Base-by-base conservation (phyloP, 2,888 invertebrate genomes). In the Bimastos eiseni region DNA sequence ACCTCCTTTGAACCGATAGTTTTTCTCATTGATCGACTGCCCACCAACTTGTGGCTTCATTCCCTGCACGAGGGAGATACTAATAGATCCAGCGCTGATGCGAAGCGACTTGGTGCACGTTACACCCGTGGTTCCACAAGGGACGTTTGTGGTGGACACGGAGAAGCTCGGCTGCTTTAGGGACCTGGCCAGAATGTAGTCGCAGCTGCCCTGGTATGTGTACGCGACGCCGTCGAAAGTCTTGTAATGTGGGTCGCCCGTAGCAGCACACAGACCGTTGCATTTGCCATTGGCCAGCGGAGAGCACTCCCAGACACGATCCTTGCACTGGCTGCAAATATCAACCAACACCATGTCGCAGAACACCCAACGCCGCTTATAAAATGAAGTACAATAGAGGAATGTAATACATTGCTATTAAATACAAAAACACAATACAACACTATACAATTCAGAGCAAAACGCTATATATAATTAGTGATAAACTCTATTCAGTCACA, bases 171-270 rank as follows among this genome's bases (percentile, higher is more conserved):
- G 84, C n/a, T 70, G 86, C 8, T 49, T 44, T 70, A 91, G 89
- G 21, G 89, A 88, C 41, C 91, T 88, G 15, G 91, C 89, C 89
- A 93, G 84, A n/a, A 91, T 88, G 91, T 93, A 93, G 89, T 91
- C 91, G 94, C 98, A 98, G 91, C 97, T 97, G 0, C 98, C 98
- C 95, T 97, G 97, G 95, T 98, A 98, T 94, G 98, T 97, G 94
- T 96, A 98, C 91, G 96, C 96, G 0, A 96, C 96, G 0, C 97
- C 97, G 95, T 98, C 98, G 94, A 97, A 98, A 0, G 98, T 97
- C 93, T 96, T 96, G 94, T 97, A 97, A 95, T 98, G 98, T 19
- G 91, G 91, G 94, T 98, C 98, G 6, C 98, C 98, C 97, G 97
- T 98, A 0, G 97, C 97, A 49, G 96, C 96, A 94, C 98, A 98